Percentiles rank a stretch among this genome's conserved stretches.
phyloP scores from a whole-genome alignment of 2,797 vertebrate species.

The Lerista edwardsae region DNA sequence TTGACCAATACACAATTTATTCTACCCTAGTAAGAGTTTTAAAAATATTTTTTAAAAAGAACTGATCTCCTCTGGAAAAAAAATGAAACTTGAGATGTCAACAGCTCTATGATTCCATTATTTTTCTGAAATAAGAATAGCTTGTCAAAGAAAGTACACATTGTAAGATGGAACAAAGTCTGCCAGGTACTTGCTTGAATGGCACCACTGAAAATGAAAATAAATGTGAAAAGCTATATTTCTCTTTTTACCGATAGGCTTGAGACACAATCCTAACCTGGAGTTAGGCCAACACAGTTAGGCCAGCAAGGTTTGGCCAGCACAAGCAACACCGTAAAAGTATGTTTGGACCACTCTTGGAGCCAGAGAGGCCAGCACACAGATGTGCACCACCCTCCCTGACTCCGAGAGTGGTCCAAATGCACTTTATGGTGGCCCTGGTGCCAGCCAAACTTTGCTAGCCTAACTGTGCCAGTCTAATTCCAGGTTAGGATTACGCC shows the following conservation, averaged over 20 bases:
- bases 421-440: no score
- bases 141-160: not conserved
- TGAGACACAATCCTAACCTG: no score
- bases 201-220: not conserved
- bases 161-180: constrained; percentile 21
- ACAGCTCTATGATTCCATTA: not conserved
- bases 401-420: no score
- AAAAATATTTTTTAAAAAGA: constrained; percentile 10
- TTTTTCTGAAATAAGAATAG: constrained; percentile 28
- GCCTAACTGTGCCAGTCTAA: no score
- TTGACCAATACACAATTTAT: not conserved
- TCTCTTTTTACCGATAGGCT: not conserved
- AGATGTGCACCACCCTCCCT: no score
- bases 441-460: no score
- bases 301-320: no score
- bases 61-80: not conserved
- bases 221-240: not conserved
- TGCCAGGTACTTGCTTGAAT: constrained; percentile 19
- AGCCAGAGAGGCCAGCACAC: no score
- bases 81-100: not conserved
- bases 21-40: not conserved
- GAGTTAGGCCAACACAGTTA: no score
- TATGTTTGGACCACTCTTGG: no score
- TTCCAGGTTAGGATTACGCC: no score
- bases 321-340: no score